A percentile compares a stretch with the other conserved stretches of the same genome.
Conservation (phyloP, 2,797 vertebrate genomes). For the Bovichtus variegatus region DNA sequence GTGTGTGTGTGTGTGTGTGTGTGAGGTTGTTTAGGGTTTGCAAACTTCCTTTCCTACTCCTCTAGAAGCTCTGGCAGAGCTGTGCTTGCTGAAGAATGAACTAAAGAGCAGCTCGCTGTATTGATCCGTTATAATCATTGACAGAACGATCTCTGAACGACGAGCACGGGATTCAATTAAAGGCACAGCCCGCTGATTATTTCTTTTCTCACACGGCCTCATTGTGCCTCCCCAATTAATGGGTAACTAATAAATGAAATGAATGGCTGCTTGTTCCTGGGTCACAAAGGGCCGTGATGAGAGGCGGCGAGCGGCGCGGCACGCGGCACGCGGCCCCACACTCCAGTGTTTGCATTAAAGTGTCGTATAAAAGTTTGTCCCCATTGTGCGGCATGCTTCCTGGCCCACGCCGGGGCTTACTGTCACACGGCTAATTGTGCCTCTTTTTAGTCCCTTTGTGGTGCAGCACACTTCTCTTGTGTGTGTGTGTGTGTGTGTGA, state of each 20-base stretch:
- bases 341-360: slow-evolving; percentile 80
- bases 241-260: slow-evolving; percentile 74
- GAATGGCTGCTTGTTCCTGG: slow-evolving; percentile 57
- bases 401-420: slow-evolving; percentile 59
- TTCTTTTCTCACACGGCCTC: slow-evolving; percentile 45
- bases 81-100: background rate
- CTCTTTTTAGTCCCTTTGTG: slow-evolving; percentile 73
- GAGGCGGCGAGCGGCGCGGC: slow-evolving; percentile 39
- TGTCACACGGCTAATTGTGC: slow-evolving; percentile 80
- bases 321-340: slow-evolving; percentile 53
- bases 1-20: slow-evolving; percentile 14
- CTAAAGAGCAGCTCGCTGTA: too few species aligned
- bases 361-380: slow-evolving; percentile 75
- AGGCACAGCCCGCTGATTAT: slow-evolving; percentile 74
- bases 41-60: background rate
- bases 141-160: slow-evolving; percentile 68
- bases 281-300: slow-evolving; percentile 65
- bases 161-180: slow-evolving; percentile 73
- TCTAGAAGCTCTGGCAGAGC: background rate
- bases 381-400: slow-evolving; percentile 78
- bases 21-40: background rate
- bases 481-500: slow-evolving; percentile 11
- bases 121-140: slow-evolving; percentile 84
- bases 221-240: slow-evolving; percentile 63
- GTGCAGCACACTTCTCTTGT: slow-evolving; percentile 82